Evolutionary conservation across 2,888 invertebrate genomes (phyloP).

Genomic region (Psylliodes chrysocephalus): DNA sequence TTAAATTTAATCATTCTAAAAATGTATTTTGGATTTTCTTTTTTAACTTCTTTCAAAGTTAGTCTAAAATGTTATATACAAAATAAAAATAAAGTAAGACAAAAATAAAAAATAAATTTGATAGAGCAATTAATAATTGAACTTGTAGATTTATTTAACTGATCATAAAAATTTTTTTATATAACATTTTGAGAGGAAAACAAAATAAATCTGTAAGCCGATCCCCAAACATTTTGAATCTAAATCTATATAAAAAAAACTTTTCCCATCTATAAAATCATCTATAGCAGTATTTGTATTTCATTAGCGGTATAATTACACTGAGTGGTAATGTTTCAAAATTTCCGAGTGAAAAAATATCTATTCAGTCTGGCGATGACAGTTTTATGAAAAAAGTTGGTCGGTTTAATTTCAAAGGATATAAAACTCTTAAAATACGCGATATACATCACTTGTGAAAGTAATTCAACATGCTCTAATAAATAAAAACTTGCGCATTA

Average conservation of each 20-base stretch:
- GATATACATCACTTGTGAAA: slow-evolving; percentile 11
- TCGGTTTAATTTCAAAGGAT: slow-evolving; percentile 14
- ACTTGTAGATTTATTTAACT: no score
- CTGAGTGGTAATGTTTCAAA: not conserved
- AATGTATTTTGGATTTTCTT: no score
- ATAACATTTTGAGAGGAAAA: no score
- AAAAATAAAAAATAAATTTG: no score
- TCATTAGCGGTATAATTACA: slow-evolving; percentile 8
- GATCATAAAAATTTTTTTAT: no score
- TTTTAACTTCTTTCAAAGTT: no score
- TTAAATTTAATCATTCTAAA: no score
- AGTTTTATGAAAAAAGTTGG: slow-evolving; percentile 13
- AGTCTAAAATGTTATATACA: no score
- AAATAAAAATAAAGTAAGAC: no score
- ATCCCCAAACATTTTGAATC: no score
- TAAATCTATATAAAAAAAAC: not conserved
- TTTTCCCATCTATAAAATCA: not conserved
- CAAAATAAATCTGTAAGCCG: no score
- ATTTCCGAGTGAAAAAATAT: slow-evolving; percentile 1
- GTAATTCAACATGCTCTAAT: slow-evolving; percentile 23
- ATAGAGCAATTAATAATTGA: no score
- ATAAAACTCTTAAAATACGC: not conserved
- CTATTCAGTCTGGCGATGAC: slow-evolving; percentile 5
- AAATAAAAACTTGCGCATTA: slow-evolving; percentile 9
- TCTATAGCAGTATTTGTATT: not conserved